Conservation (phyloP, 92 coral and sea anemone species). For the Virgularia gustaviana region DNA sequence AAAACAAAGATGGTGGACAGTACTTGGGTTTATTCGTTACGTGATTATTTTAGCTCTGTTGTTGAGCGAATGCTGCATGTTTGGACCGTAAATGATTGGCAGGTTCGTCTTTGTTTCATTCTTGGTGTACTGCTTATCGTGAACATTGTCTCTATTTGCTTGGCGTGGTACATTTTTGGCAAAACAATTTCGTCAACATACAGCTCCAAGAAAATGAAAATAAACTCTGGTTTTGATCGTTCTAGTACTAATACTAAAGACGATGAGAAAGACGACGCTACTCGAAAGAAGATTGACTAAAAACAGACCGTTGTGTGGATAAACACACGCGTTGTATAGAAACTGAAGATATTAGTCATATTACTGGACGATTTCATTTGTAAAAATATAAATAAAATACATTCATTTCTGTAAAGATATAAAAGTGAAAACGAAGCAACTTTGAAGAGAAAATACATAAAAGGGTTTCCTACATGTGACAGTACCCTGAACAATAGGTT, state of each 20-base stretch:
- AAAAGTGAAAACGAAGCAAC: no score
- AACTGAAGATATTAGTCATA: no score
- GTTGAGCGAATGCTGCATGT: slow-evolving; percentile 35
- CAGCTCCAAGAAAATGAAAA: slow-evolving; percentile 64
- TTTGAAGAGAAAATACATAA: no score
- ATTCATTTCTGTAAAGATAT: no score
- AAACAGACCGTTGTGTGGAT: no score
- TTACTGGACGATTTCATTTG: no score
- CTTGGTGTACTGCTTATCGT: slow-evolving; percentile 62
- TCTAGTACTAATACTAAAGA: no score
- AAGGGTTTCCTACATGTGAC: no score
- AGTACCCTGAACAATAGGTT: no score
- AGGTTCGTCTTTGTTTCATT: slow-evolving; percentile 75
- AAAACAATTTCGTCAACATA: slow-evolving; percentile 69
- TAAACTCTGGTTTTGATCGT: not conserved
- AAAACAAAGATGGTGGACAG: slow-evolving; percentile 3
- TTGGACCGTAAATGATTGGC: slow-evolving; percentile 86
- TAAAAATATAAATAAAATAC: no score
- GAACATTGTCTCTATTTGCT: slow-evolving; percentile 70
- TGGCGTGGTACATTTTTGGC: slow-evolving; percentile 79
- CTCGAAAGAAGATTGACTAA: slow-evolving; percentile 11
- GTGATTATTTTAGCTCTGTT: slow-evolving; percentile 10
- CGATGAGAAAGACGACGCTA: not conserved
- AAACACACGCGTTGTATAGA: no score
- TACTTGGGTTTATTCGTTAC: slow-evolving; percentile 21